phyloP scores from a whole-genome alignment of 53 echinoderm and acorn worm genomes.

The Pentamera pediparva region DNA sequence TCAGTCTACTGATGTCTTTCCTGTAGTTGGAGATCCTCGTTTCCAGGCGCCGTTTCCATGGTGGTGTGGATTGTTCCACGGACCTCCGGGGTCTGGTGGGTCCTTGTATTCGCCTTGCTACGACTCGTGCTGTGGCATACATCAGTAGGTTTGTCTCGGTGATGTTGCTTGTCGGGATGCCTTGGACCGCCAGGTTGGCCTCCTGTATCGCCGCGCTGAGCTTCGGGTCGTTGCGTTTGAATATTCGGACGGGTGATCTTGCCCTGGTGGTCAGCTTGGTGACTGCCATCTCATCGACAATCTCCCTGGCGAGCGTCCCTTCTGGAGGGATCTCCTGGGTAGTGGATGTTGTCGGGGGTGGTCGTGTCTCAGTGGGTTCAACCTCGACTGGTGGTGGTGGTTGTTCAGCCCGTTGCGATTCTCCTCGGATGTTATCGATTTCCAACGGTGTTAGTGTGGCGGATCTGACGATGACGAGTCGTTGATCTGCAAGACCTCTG shows the following conservation, averaged over 20 bases:
- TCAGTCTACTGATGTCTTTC: not conserved
- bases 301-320: not conserved
- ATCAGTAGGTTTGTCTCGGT: not conserved
- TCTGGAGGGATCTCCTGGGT: not conserved
- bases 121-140: not conserved
- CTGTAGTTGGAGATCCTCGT: not conserved
- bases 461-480: not conserved
- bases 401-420: not conserved
- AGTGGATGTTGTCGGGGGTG: not conserved
- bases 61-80: not conserved
- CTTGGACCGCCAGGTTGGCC: not conserved
- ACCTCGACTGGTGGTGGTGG: not conserved
- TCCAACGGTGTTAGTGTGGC: not conserved
- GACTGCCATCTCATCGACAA: not conserved
- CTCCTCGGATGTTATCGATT: not conserved
- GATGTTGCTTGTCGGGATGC: not conserved
- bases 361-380: not conserved
- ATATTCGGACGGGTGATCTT: not conserved
- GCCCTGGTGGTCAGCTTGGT: not conserved
- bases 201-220: not conserved
- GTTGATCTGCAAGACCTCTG: too few species aligned
- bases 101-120: not conserved
- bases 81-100: not conserved
- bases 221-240: not conserved
- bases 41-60: not conserved